phyloP scores from a whole-genome alignment of 2,888 invertebrate species.

The Synergus japonicus region DNA sequence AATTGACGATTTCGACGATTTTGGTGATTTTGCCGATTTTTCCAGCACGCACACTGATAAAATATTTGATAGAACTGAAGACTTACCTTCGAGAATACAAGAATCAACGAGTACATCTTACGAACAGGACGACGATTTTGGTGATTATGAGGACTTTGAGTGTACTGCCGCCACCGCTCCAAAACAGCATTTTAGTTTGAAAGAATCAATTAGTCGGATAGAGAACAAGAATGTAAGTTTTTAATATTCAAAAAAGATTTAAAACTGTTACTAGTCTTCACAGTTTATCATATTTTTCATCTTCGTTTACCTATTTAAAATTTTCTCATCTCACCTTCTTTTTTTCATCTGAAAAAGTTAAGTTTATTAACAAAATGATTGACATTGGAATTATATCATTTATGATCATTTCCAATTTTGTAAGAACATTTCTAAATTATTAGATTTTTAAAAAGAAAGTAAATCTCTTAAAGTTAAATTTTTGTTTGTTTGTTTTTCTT shows the following conservation, averaged over 20 bases:
- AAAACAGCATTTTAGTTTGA: constrained; percentile 63
- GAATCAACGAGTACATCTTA: constrained; percentile 57
- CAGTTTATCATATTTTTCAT: too few relatives aligned
- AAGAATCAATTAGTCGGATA: constrained; percentile 70
- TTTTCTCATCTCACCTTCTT: too few relatives aligned
- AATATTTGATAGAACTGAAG: constrained; percentile 21
- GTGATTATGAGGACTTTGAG: constrained; percentile 79
- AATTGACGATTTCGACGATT: constrained; percentile 71
- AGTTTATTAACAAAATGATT: too few relatives aligned
- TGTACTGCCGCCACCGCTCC: constrained; percentile 64
- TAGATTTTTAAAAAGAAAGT: too few relatives aligned
- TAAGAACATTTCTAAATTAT: too few relatives aligned
- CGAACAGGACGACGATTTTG: constrained; percentile 76
- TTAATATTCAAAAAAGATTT: constrained; percentile 43
- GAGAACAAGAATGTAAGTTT: constrained; percentile 74
- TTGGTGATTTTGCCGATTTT: constrained; percentile 77
- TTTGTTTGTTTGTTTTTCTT: too few relatives aligned
- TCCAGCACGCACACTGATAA: constrained; percentile 56
- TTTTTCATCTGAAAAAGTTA: too few relatives aligned
- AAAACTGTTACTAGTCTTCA: too few relatives aligned
- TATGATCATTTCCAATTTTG: too few relatives aligned
- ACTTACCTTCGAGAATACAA: constrained; percentile 58
- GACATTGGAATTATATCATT: too few relatives aligned
- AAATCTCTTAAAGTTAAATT: too few relatives aligned
- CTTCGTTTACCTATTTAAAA: too few relatives aligned